Conservation (phyloP, 2,113 vertebrate genomes). For the Raja brachyura region DNA sequence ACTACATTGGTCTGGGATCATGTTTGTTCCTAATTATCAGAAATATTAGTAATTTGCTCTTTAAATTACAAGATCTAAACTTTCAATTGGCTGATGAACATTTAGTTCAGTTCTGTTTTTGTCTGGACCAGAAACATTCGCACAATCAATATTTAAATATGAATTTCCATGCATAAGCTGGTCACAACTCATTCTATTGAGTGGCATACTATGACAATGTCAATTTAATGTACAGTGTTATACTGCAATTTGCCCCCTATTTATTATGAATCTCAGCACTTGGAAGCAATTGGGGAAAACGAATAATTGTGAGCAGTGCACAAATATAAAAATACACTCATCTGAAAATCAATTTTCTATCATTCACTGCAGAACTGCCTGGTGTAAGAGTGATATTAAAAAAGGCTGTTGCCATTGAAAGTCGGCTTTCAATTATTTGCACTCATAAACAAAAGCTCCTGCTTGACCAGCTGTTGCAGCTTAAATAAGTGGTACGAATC, state of each 20-base stretch:
- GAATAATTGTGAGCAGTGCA: background rate
- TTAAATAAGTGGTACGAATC: background rate
- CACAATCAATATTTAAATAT: background rate
- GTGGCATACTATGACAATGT: background rate
- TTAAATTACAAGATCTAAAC: background rate
- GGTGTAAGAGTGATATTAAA: conserved; percentile 11
- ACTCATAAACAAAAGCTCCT: background rate
- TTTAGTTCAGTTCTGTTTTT: background rate
- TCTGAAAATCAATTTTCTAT: conserved; percentile 33
- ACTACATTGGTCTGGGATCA: background rate
- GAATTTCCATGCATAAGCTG: background rate
- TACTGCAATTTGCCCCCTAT: background rate
- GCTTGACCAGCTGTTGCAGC: background rate
- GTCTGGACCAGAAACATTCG: no score
- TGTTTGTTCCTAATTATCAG: background rate
- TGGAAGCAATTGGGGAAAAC: conserved; percentile 24
- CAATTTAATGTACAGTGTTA: conserved; percentile 27
- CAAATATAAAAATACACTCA: conserved; percentile 6
- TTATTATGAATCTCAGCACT: conserved; percentile 9
- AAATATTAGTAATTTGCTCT: background rate
- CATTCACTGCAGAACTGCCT: conserved; percentile 24
- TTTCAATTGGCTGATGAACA: background rate
- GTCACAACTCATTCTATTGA: conserved; percentile 4
- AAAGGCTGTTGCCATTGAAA: background rate
- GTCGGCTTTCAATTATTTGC: background rate